Conservation (phyloP, 2,888 invertebrate genomes). For the Hermodice carunculata region DNA sequence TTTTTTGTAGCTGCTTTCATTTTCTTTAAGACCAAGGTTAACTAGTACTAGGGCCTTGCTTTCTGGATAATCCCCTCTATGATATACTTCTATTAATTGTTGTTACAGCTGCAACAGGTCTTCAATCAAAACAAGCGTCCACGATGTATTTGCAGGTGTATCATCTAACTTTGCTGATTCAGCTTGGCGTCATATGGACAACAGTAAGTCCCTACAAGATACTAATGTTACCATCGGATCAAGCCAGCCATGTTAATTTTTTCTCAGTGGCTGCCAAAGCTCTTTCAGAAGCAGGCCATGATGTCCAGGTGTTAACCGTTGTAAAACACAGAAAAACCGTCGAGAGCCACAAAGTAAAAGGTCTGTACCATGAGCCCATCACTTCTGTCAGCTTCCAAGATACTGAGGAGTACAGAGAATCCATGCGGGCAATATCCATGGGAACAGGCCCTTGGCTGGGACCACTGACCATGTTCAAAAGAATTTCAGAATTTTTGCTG, state of each 20-base stretch:
- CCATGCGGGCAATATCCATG: too few relatives aligned
- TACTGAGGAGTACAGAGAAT: neutral
- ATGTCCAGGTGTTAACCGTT: neutral
- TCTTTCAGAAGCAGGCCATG: conserved; percentile 4
- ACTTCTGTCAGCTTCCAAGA: neutral
- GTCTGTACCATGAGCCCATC: neutral
- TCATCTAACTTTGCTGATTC: too few relatives aligned
- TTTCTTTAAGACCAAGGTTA: too few relatives aligned
- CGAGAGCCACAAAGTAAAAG: neutral
- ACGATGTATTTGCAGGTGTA: too few relatives aligned
- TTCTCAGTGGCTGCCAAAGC: conserved; percentile 1
- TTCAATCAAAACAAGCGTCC: too few relatives aligned
- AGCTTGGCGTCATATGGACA: too few relatives aligned
- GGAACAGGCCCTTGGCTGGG: too few relatives aligned
- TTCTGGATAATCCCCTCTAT: too few relatives aligned
- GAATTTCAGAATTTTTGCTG: neutral
- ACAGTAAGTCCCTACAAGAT: neutral
- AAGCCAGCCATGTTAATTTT: conserved; percentile 7
- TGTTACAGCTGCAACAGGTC: too few relatives aligned
- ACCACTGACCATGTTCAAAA: neutral
- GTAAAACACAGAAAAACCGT: neutral
- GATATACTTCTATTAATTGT: too few relatives aligned
- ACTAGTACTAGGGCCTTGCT: too few relatives aligned
- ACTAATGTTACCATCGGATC: neutral
- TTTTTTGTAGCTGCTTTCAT: too few relatives aligned